Base-by-base conservation (phyloP, 2,888 invertebrate genomes). In the Lasioglossum oenotherae region DNA sequence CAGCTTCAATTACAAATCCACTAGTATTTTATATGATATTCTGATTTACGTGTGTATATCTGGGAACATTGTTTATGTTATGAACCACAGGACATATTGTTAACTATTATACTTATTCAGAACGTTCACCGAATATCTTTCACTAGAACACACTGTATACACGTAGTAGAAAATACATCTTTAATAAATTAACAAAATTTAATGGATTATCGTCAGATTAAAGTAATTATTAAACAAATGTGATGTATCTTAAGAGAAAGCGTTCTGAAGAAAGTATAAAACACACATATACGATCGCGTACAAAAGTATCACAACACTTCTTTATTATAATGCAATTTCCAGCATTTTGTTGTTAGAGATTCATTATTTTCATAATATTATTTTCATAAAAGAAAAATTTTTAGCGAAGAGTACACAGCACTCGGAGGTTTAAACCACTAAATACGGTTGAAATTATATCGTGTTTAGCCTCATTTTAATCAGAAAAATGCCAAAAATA, bases 21-120 rank as follows among this genome's bases (percentile, higher is more conserved):
- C 35, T 69, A 46, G 16, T 57, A 60, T 38, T 71, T 44, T 46
- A 57, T 16, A 57, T 35, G 73, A 31, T 74, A 73, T 79, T 79
- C 49, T 49, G 16, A n/a, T 64, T n/a, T 44, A 69, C 44, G 3
- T 57, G 71, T 38, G 10, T 57, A 71, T 44, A 31, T 80, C 72
- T 31, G 74, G 53, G 49, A 72, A 49, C 67, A 74, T 27, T 41
- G 60, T 27, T 10, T 71, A 64, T 16, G 19, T 27, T 46, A 5
- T 57, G 5, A 44, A 57, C 67, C 27, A 16, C 31, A 19, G 12
- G 49, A 53, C 16, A 23, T 10, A 6, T 64, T 14, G 19, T 3
- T 27, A 23, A 53, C 23, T 69, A 82, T 16, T 31, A 23, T n/a
- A 74, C 12, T 16, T 31, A 27, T 27, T 57, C 3, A 14, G 41